phyloP scores from a whole-genome alignment of 2,113 vertebrate species.

The Ploceus nigricollis region DNA sequence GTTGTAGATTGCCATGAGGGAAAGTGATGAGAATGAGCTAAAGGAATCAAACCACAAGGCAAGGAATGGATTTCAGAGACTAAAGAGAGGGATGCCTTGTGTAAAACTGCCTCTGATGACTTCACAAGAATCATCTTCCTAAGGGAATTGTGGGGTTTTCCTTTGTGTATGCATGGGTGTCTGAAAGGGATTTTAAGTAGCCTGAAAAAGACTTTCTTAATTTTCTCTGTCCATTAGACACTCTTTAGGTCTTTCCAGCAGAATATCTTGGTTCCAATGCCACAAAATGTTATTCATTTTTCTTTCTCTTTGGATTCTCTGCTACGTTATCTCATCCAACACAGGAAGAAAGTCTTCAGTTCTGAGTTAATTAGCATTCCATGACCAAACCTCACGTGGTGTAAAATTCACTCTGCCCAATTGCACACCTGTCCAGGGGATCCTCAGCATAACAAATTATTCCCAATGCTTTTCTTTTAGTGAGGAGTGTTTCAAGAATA shows the following conservation, averaged over 20 bases:
- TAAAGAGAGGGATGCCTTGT: background rate
- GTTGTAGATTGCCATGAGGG: background rate
- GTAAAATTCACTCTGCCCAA: background rate
- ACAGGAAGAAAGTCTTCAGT: background rate
- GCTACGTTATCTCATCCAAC: background rate
- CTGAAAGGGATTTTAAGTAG: background rate
- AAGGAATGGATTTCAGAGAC: background rate
- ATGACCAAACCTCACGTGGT: background rate
- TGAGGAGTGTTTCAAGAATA: background rate
- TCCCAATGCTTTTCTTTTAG: background rate
- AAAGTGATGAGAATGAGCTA: background rate
- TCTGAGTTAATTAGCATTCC: background rate
- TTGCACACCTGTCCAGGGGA: background rate
- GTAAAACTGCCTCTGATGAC: background rate
- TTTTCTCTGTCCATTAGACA: background rate
- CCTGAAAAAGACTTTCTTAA: background rate
- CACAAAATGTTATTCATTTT: background rate
- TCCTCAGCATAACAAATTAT: background rate
- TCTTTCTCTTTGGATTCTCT: background rate
- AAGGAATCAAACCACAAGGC: background rate
- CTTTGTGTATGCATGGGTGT: background rate
- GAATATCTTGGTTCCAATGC: background rate
- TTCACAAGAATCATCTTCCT: background rate
- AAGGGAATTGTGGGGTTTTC: background rate
- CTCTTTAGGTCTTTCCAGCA: background rate